phyloP scores from a whole-genome alignment of 1,140 invertebrate species.

The Battus philenor region DNA sequence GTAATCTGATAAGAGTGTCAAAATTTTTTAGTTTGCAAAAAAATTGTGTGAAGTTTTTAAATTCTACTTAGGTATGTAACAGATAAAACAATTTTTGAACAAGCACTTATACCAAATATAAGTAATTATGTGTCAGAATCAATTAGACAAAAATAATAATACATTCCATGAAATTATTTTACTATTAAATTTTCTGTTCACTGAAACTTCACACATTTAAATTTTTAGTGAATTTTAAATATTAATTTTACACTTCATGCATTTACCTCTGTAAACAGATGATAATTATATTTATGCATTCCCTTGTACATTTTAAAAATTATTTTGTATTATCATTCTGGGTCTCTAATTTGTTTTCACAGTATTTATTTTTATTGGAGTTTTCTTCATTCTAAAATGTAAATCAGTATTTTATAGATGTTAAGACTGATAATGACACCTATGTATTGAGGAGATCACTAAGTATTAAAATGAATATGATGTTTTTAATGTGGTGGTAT shows the following conservation, averaged over 20 bases:
- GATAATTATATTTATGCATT: slow-evolving; percentile 14
- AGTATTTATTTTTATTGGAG: slow-evolving; percentile 19
- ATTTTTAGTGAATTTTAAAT: no score
- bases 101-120: no score
- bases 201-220: no score
- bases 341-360: slow-evolving; percentile 14
- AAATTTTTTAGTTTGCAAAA: no score
- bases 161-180: no score
- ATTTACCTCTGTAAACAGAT: slow-evolving; percentile 1
- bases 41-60: no score
- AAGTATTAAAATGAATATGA: slow-evolving; percentile 56
- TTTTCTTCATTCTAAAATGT: slow-evolving; percentile 36
- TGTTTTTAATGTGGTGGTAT: slow-evolving; percentile 48
- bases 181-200: no score
- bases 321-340: slow-evolving; percentile 21
- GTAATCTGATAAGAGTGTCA: no score
- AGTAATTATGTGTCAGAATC: no score
- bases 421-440: slow-evolving; percentile 72
- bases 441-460: slow-evolving; percentile 61
- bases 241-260: not conserved
- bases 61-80: no score
- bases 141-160: no score
- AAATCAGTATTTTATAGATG: slow-evolving; percentile 68
- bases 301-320: slow-evolving; percentile 17
- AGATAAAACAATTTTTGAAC: no score